Evolutionary conservation across 1,140 invertebrate species (phyloP).

Genomic region (Drosophila teissieri): DNA sequence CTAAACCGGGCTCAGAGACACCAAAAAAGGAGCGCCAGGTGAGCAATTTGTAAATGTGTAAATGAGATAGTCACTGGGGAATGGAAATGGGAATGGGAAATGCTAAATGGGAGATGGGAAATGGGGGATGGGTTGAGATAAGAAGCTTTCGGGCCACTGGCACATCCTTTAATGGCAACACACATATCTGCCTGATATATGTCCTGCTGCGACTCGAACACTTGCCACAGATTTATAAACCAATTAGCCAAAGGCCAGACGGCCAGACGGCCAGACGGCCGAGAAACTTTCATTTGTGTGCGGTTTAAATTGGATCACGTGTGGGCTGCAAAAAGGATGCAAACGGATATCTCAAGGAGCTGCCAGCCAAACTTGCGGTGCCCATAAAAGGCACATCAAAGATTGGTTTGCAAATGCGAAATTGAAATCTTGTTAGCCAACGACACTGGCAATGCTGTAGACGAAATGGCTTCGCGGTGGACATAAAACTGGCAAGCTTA

Average conservation of each 20-base stretch:
- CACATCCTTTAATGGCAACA: slow-evolving; percentile 26
- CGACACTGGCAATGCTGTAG: too few species aligned
- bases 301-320: slow-evolving; percentile 39
- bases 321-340: not conserved
- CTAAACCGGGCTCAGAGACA: slow-evolving; percentile 66
- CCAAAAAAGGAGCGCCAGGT: slow-evolving; percentile 5
- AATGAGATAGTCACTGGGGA: slow-evolving; percentile 35
- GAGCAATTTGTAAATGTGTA: slow-evolving; percentile 72
- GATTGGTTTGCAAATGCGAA: slow-evolving; percentile 23
- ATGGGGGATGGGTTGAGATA: slow-evolving; percentile 1
- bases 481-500: not conserved
- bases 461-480: not conserved
- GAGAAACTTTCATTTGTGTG: slow-evolving; percentile 43
- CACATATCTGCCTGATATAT: slow-evolving; percentile 12
- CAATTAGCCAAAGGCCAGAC: slow-evolving; percentile 42
- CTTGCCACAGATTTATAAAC: slow-evolving; percentile 50
- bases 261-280: slow-evolving; percentile 26
- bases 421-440: slow-evolving; percentile 11
- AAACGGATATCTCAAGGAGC: not conserved
- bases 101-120: too few species aligned
- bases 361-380: slow-evolving; percentile 30
- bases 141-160: not conserved
- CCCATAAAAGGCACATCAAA: slow-evolving; percentile 20
- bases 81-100: too few species aligned
- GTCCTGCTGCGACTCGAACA: slow-evolving; percentile 7